Evolutionary conservation across 2,113 vertebrate genomes (phyloP).

Genomic region (Alaudala cheleensis): DNA sequence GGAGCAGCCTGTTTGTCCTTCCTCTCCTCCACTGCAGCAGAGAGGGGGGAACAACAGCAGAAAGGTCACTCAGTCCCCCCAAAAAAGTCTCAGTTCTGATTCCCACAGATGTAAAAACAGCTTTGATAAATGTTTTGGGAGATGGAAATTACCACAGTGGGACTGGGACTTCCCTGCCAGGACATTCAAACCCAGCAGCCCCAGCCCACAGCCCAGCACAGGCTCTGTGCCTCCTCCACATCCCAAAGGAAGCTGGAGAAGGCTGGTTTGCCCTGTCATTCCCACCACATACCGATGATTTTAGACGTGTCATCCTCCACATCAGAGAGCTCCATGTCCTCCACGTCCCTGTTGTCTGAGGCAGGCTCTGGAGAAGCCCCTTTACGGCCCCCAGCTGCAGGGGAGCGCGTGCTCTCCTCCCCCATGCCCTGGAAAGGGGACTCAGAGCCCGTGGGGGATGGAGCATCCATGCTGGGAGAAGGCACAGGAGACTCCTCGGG

Average conservation of each 20-base stretch:
- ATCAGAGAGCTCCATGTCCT: conserved; percentile 97
- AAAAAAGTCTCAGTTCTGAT: background rate
- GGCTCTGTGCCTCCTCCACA: background rate
- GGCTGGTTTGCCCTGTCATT: background rate
- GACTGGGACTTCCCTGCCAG: background rate
- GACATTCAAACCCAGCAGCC: background rate
- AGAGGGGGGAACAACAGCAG: background rate
- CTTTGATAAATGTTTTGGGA: accelerated
- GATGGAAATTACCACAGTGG: accelerated
- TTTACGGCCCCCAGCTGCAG: conserved; percentile 68
- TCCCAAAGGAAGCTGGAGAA: accelerated
- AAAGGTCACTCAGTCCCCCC: accelerated
- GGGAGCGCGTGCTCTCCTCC: conserved; percentile 68
- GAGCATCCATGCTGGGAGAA: conserved; percentile 92
- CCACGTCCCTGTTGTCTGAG: conserved; percentile 84
- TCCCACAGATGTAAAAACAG: accelerated
- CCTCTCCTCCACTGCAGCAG: conserved; percentile 79
- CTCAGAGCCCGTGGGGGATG: conserved; percentile 92
- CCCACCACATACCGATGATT: conserved; percentile 79
- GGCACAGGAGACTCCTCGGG: conserved; percentile 93
- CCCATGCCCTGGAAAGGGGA: conserved; percentile 88
- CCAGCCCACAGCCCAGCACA: background rate
- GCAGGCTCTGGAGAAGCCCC: conserved; percentile 71
- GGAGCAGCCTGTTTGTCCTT: conserved; percentile 78
- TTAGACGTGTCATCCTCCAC: conserved; percentile 78